Conservation (phyloP, 2,113 vertebrate genomes). For the Ellobius talpinus region DNA sequence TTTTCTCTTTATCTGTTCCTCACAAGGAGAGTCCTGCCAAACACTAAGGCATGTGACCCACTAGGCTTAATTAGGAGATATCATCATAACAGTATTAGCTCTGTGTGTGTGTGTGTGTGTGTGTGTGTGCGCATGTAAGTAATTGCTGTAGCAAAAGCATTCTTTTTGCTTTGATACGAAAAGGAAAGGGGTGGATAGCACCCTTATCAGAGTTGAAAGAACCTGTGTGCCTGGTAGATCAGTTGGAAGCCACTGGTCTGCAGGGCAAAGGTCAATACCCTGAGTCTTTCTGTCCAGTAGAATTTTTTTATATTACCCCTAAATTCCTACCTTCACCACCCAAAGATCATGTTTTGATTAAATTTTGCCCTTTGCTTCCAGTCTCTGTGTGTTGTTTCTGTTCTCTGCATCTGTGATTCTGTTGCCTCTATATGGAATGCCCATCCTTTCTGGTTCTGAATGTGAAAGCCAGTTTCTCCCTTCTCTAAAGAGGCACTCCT, state of each 20-base stretch:
- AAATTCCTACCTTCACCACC: background rate
- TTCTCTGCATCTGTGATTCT: background rate
- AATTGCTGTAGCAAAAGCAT: background rate
- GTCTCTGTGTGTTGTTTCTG: background rate
- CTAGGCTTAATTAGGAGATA: background rate
- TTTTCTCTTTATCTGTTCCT: background rate
- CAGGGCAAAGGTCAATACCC: background rate
- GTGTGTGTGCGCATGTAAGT: background rate
- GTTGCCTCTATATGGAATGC: background rate
- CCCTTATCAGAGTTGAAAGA: background rate
- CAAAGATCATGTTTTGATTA: background rate
- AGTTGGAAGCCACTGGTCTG: background rate
- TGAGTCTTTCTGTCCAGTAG: background rate
- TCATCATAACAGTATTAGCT: background rate
- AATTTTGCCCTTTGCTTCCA: background rate
- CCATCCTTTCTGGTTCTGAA: background rate
- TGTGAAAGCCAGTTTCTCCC: background rate
- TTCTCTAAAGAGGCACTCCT: background rate
- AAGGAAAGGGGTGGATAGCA: background rate
- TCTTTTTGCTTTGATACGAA: background rate
- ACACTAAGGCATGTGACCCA: background rate
- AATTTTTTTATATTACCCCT: background rate
- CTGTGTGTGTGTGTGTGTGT: background rate
- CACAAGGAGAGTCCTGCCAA: background rate
- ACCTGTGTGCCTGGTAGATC: background rate